These are phyloP conservation scores for Limonius californicus DNA, from an alignment of 1,140 invertebrate species.

Conservation along the genomic window DNA sequence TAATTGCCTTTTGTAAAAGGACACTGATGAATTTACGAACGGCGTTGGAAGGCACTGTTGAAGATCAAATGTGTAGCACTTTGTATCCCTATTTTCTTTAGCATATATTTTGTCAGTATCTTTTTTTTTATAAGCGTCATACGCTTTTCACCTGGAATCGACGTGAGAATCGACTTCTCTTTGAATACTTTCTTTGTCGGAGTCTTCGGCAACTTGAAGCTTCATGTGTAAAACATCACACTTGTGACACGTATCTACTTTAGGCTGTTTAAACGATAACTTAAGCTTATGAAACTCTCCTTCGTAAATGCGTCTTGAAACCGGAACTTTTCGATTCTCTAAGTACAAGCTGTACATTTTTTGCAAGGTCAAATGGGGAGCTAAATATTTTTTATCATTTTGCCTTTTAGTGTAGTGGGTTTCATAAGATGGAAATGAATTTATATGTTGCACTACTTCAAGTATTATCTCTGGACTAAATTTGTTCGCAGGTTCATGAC, in stretches of 20 bases:
- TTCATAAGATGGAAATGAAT: slow-evolving; percentile 17
- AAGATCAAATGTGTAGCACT: not conserved
- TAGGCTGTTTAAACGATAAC: slow-evolving; percentile 23
- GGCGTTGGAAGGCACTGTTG: slow-evolving; percentile 13
- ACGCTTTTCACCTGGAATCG: not conserved
- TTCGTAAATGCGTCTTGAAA: slow-evolving; percentile 14
- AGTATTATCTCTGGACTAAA: slow-evolving; percentile 2
- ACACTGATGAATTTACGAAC: not conserved
- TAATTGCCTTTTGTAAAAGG: slow-evolving; percentile 16
- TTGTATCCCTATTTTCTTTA: not conserved
- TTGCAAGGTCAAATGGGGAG: slow-evolving; percentile 19
- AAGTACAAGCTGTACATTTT: slow-evolving; percentile 21
- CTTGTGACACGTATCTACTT: slow-evolving; percentile 26
- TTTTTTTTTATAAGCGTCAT: slow-evolving; percentile 10
- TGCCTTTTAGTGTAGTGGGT: slow-evolving; percentile 14
- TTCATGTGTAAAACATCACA: slow-evolving; percentile 24
- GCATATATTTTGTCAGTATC: not conserved
- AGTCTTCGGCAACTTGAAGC: slow-evolving; percentile 13
- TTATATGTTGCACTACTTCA: not conserved
- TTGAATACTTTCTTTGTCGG: not conserved
- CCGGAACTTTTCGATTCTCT: not conserved
- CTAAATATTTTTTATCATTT: slow-evolving; percentile 21
- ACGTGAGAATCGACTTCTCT: not conserved
- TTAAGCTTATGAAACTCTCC: slow-evolving; percentile 23
- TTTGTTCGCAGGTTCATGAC: too few relatives aligned